These are phyloP conservation scores for Xiphophorus maculatus DNA, from an alignment of 2,113 vertebrate species.

Conservation along the genomic window DNA sequence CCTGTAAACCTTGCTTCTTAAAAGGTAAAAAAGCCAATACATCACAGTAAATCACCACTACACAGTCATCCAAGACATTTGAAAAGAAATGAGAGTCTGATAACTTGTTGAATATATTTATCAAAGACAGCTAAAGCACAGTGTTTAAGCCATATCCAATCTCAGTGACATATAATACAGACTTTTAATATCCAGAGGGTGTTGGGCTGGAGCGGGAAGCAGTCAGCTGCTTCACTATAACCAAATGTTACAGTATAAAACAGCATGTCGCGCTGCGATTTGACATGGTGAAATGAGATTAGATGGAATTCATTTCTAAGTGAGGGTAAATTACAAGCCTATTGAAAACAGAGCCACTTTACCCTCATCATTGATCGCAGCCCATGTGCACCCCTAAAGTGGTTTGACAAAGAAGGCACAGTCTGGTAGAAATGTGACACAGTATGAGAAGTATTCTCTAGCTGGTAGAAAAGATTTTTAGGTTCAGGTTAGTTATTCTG, in stretches of 20 bases:
- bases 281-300: conserved; percentile 86
- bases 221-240: conserved; percentile 80
- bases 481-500: conserved; percentile 57
- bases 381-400: conserved; percentile 58
- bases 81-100: conserved; percentile 50
- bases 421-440: conserved; percentile 76
- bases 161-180: conserved; percentile 74
- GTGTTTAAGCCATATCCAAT: conserved; percentile 78
- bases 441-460: conserved; percentile 8
- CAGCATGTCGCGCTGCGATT: conserved; percentile 79
- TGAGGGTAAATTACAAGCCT: conserved; percentile 83
- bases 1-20: conserved; percentile 52
- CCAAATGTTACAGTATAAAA: conserved; percentile 84
- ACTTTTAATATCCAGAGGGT: conserved; percentile 83
- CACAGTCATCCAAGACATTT: conserved; percentile 47
- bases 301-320: conserved; percentile 85
- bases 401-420: conserved; percentile 69
- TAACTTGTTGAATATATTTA: conserved; percentile 65
- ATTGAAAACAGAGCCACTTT: conserved; percentile 48
- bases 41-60: conserved; percentile 42
- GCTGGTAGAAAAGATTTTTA: conserved; percentile 52
- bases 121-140: conserved; percentile 73
- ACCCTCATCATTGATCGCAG: conserved; percentile 38
- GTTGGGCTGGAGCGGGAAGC: conserved; percentile 73
- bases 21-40: neutral